Conservation (phyloP, 2,797 vertebrate species). For the Tenualosa ilisha region DNA sequence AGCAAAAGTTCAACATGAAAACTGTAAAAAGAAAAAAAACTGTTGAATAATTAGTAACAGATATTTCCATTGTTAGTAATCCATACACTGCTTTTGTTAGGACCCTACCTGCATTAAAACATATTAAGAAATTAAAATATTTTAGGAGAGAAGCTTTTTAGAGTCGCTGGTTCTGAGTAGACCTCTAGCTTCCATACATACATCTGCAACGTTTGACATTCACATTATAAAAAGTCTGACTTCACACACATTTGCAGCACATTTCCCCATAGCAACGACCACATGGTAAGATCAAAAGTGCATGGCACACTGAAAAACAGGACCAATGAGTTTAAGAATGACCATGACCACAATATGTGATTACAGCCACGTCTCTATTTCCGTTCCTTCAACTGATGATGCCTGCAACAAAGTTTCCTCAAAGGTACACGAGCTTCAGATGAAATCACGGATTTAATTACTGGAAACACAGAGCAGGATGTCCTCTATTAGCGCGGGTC, state of each 20-base stretch:
- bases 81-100: no score
- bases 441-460: slow-evolving; percentile 75
- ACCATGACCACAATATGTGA: neutral
- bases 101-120: no score
- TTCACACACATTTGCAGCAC: neutral
- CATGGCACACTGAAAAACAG: slow-evolving; percentile 6
- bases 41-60: neutral
- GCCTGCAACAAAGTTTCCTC: slow-evolving; percentile 62
- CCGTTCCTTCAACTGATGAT: slow-evolving; percentile 26
- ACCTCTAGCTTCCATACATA: neutral
- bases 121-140: no score
- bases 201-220: neutral
- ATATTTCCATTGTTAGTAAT: neutral
- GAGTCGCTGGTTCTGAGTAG: no score
- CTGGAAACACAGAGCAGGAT: slow-evolving; percentile 75
- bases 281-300: neutral
- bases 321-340: neutral
- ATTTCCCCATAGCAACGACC: neutral
- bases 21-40: neutral
- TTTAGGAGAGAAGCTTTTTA: no score
- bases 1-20: neutral
- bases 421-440: slow-evolving; percentile 70
- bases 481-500: slow-evolving; percentile 74
- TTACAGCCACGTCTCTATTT: neutral
- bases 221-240: neutral